Conservation (phyloP, 2,797 vertebrate genomes). For the Sebastolobus alascanus region DNA sequence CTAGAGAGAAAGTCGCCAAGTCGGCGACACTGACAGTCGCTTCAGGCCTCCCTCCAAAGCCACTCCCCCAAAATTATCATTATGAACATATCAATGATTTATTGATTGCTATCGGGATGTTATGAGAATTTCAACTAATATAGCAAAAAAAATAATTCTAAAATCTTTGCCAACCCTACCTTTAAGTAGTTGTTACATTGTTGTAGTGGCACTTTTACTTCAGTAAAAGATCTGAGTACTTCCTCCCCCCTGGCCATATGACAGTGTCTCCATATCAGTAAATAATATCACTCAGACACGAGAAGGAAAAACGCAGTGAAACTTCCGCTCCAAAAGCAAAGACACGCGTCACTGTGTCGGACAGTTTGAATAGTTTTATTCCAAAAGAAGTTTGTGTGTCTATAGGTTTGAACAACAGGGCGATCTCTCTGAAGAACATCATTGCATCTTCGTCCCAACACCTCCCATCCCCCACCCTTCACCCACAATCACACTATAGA, state of each 20-base stretch:
- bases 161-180: too few relatives aligned
- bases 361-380: conserved; percentile 76
- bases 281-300: neutral
- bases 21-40: too few relatives aligned
- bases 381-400: conserved; percentile 76
- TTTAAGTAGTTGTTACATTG: neutral
- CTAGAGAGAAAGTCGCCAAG: too few relatives aligned
- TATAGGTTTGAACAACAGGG: conserved; percentile 77
- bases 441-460: conserved; percentile 37
- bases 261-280: neutral
- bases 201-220: neutral
- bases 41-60: too few relatives aligned
- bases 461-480: conserved; percentile 31
- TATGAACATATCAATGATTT: too few relatives aligned
- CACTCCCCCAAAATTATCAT: too few relatives aligned
- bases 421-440: conserved; percentile 64
- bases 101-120: too few relatives aligned
- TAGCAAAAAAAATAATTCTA: too few relatives aligned
- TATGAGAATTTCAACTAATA: too few relatives aligned
- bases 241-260: neutral
- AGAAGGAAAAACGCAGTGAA: neutral
- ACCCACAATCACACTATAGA: conserved; percentile 63
- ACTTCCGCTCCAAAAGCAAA: conserved; percentile 28
- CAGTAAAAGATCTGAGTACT: neutral
- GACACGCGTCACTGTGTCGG: conserved; percentile 8